Conservation (phyloP, 2,113 vertebrate genomes). For the Corythornis cristatus region DNA sequence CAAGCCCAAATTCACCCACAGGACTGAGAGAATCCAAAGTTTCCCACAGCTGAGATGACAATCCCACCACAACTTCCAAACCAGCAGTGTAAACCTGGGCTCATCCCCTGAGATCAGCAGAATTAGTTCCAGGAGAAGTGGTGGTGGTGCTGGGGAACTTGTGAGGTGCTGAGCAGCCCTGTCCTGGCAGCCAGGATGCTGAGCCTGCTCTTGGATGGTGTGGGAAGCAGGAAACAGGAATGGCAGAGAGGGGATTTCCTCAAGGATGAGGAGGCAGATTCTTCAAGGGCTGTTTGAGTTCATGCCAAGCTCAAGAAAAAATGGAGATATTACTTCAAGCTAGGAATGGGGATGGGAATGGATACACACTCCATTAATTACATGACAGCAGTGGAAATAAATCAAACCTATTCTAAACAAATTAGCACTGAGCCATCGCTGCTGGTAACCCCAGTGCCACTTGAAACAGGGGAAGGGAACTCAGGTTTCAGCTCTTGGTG, state of each 20-base stretch:
- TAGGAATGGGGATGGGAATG: neutral
- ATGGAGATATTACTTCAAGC: neutral
- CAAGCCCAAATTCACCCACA: constrained; percentile 27
- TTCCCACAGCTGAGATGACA: constrained; percentile 21
- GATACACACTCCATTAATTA: constrained; percentile 1
- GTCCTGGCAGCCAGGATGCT: neutral
- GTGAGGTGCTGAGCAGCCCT: neutral
- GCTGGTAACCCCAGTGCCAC: neutral
- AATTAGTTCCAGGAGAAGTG: neutral
- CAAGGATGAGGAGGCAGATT: neutral
- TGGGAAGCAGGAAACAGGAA: constrained; percentile 64
- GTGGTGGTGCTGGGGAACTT: neutral
- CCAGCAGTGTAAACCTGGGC: neutral
- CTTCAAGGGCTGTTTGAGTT: neutral
- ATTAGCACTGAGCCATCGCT: constrained; percentile 18
- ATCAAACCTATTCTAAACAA: neutral
- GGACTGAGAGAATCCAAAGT: neutral
- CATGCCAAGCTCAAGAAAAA: constrained; percentile 1
- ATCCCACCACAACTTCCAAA: neutral
- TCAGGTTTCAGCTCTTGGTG: neutral
- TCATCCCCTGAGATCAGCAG: neutral
- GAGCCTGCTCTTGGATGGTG: neutral
- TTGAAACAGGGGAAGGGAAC: constrained; percentile 13
- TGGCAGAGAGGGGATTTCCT: constrained; percentile 61
- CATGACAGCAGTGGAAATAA: constrained; percentile 6